Conservation (phyloP, 1,140 invertebrate genomes). For the Hyposmocoma kahamanoa region DNA sequence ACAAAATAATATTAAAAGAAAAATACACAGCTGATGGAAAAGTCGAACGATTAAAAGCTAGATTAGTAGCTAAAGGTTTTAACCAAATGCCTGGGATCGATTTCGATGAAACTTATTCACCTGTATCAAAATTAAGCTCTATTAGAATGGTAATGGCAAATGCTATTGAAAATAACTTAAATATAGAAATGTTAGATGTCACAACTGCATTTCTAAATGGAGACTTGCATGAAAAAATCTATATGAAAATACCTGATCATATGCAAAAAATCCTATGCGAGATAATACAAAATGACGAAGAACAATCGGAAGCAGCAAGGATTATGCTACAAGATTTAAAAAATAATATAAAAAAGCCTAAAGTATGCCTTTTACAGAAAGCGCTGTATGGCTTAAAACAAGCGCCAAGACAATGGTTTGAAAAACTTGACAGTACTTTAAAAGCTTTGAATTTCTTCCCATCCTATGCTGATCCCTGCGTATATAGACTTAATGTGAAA, state of each 20-base stretch:
- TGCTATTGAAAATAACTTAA: background rate
- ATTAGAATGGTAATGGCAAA: slow-evolving; percentile 1
- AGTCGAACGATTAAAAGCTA: no score
- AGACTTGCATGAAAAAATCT: slow-evolving; percentile 2
- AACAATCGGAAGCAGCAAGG: no score
- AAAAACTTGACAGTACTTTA: slow-evolving; percentile 22
- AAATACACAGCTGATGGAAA: no score
- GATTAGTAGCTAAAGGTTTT: no score
- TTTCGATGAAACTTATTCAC: background rate
- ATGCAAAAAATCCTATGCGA: no score
- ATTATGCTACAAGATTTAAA: slow-evolving; percentile 1
- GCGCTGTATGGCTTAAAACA: slow-evolving; percentile 22
- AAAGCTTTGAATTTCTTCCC: slow-evolving; percentile 22
- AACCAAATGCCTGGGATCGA: no score
- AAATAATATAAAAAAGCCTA: background rate
- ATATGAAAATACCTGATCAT: slow-evolving; percentile 6
- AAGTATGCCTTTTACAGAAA: slow-evolving; percentile 17
- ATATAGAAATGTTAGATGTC: slow-evolving; percentile 1
- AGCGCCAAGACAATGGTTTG: slow-evolving; percentile 16
- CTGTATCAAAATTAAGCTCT: background rate
- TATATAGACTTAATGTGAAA: slow-evolving; percentile 29
- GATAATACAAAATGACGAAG: no score
- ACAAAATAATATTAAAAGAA: no score
- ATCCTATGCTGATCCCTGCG: slow-evolving; percentile 37
- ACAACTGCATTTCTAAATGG: slow-evolving; percentile 5